phyloP scores from a whole-genome alignment of 2,888 invertebrate genomes.

The Bombylius discolor region DNA sequence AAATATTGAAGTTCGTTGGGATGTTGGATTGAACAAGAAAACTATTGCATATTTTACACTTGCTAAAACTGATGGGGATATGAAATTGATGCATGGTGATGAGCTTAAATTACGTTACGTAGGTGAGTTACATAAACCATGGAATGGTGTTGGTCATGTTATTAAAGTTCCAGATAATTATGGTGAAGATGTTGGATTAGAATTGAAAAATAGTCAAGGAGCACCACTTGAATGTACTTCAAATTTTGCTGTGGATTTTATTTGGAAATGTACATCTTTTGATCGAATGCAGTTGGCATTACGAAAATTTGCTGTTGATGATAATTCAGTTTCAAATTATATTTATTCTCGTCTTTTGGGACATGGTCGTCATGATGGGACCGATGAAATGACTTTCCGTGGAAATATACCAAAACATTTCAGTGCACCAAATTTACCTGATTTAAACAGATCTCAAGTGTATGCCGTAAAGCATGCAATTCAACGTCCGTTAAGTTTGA shows the following conservation, averaged over 20 bases:
- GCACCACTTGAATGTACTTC: constrained; percentile 89
- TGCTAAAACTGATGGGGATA: constrained; percentile 95
- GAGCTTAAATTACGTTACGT: constrained; percentile 85
- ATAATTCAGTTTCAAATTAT: constrained; percentile 91
- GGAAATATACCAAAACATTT: constrained; percentile 85
- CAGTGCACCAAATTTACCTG: constrained; percentile 93
- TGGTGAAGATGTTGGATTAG: constrained; percentile 96
- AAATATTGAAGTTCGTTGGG: constrained; percentile 97
- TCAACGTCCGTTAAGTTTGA: constrained; percentile 87
- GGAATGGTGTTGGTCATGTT: constrained; percentile 97
- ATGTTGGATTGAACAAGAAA: constrained; percentile 95
- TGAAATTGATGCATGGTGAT: constrained; percentile 99
- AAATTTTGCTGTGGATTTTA: constrained; percentile 96
- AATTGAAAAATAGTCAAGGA: constrained; percentile 80
- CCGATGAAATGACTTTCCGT: constrained; percentile 84
- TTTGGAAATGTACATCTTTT: constrained; percentile 98
- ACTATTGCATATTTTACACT: constrained; percentile 94
- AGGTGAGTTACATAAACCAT: constrained; percentile 84
- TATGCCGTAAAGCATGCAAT: constrained; percentile 97
- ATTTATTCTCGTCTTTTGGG: constrained; percentile 95
- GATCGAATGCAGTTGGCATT: constrained; percentile 94
- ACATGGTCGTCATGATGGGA: constrained; percentile 87
- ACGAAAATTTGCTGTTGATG: constrained; percentile 90
- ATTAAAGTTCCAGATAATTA: constrained; percentile 92
- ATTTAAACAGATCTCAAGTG: constrained; percentile 93